Evolutionary conservation across 2,888 invertebrate genomes (phyloP).

Genomic region (Drosophila atripex): DNA sequence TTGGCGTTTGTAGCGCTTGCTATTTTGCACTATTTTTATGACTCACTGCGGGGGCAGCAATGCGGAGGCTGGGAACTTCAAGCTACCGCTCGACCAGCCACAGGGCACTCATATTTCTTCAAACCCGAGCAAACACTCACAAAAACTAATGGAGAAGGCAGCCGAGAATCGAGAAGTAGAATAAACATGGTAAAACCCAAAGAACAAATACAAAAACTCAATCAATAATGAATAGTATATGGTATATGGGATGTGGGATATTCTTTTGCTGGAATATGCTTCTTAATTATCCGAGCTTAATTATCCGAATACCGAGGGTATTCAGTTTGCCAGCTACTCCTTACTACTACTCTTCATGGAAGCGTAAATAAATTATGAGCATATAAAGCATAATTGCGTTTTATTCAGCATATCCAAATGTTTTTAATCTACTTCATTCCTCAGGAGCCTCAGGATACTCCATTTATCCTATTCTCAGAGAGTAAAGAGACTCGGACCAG

Average conservation of each 20-base stretch:
- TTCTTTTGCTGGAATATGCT: neutral
- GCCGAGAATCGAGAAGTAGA: slow-evolving; percentile 37
- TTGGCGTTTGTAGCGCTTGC: slow-evolving; percentile 67
- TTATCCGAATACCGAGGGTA: neutral
- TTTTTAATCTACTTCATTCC: too few relatives aligned
- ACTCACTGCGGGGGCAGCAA: slow-evolving; percentile 32
- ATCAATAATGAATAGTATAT: slow-evolving; percentile 28
- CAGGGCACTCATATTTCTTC: slow-evolving; percentile 70
- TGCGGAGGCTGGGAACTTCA: slow-evolving; percentile 32
- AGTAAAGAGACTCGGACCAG: neutral
- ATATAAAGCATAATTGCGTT: neutral
- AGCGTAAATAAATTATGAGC: neutral
- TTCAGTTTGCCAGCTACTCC: neutral
- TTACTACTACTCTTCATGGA: neutral
- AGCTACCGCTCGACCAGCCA: slow-evolving; percentile 45
- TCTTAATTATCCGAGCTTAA: slow-evolving; percentile 28
- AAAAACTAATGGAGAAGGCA: slow-evolving; percentile 66
- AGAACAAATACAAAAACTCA: slow-evolving; percentile 38
- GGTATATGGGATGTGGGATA: slow-evolving; percentile 2
- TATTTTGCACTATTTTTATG: slow-evolving; percentile 66
- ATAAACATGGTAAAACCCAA: slow-evolving; percentile 51
- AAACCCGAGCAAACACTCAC: slow-evolving; percentile 62
- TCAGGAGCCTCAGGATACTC: neutral
- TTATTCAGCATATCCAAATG: too few relatives aligned
- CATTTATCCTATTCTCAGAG: neutral